Base-by-base conservation (phyloP, 2,888 invertebrate genomes). In the Calephelis perditalis region DNA sequence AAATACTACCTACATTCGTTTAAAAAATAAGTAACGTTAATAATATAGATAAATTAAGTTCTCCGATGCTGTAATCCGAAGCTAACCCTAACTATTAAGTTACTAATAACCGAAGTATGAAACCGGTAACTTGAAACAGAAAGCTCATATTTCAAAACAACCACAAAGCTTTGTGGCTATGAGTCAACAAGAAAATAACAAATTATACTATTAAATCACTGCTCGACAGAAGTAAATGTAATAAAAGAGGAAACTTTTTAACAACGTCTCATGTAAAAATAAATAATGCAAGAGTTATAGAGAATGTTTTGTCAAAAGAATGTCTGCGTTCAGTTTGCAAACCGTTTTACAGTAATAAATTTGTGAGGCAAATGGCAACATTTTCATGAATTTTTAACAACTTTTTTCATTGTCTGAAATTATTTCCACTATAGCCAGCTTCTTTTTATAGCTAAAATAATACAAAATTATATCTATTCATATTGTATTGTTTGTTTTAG, bases 181-280 rank as follows among this genome's bases (percentile, higher is more conserved):
- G 8, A 40, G 40, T 40, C 46, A 6, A 47, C 15, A 47, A 47
- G 15, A 15, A 15, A 47, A 47, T 47, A 47, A 40, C 40, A 40
- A 47, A 47, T 47, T 47, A 47, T 15, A n/a, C 8, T 15, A 47
- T 47, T 47, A 47, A 47, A 47, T 47, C 47, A 47, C 15, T 47
- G 7, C 12, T 46, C 15, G 15, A 9, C 47, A 8, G 12, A 12
- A 47, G 47, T 15, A 47, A 15, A 15, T 6, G 7, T 12, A 9
- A 15, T 47, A 47, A 15, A 15, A 47, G 8, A 47, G 5, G 47
- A 15, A 47, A 47, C 15, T 47, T 26, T 47, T 47, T 15, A 47
- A 47, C 47, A 47, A 47, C 47, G 47, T 8, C 26, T 47, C 12
- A 47, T 26, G 47, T 47, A 8, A 47, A 47, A 47, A 47, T 47